Evolutionary conservation across 1,140 invertebrate species (phyloP), one percentile per base, ranked within the genome.

Genomic region (Pseudoatta argentina): DNA sequence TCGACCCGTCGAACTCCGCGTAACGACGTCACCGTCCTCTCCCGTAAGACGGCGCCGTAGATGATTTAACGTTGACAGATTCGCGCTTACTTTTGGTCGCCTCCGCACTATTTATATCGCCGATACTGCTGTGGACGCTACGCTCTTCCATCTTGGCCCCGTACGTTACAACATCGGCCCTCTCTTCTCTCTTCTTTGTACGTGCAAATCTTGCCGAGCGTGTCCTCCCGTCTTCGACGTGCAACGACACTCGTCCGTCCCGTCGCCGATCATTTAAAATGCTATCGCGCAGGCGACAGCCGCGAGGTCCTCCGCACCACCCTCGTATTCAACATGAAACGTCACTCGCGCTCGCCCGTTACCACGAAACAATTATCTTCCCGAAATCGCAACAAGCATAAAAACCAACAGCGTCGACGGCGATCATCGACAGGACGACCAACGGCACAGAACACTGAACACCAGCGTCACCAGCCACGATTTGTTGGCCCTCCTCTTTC

Each of bases 31-130:
- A 53, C 16, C 24, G 71, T 77, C 30, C 16, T 16, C 18, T 24
- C 48, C 30, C 51, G 63, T 4, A 24, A 24, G 64, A 66, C 64
- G 64, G 64, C 64, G 30, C 64, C 64, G 34, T 10, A 34, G 21
- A 75, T 18, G 69, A 64, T 64, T 64, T 51, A 73, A 86, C 14
- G 21, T 59, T 53, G 78, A 63, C 73, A 75, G 55, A 61, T 73
- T 61, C 34, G 27, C 16, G 21, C 67, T 95, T 94, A 88, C 75
- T 93, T 91, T 91, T 94, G 76, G 91, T 89, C 78, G 92, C 86
- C 87, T 95, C 95, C 91, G 95, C 95, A 94, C 94, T 95, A 95
- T 95, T 95, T 95, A 95, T 95, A 95, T 95, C 95, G 92, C 94
- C 95, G 93, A 93, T 95, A 93, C 93, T 94, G 92, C 94, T 93